Evolutionary conservation across 2,888 invertebrate species (phyloP), one percentile per base, ranked within the genome.

Genomic region (Acronicta leporina): DNA sequence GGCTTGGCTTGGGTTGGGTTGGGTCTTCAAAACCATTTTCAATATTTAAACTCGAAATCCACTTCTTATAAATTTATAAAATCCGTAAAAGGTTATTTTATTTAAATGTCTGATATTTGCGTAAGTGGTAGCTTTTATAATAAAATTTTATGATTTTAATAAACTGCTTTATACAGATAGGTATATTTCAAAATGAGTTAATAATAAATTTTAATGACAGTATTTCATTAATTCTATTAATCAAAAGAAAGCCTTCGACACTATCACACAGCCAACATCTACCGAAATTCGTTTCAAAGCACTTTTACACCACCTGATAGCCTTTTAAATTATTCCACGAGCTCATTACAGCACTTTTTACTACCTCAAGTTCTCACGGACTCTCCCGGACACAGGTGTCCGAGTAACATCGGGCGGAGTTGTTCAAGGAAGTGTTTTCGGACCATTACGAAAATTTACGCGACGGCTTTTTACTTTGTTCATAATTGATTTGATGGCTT

Each of bases 301-400:
- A 44, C 47, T 42, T 42, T 33, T 65, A 38, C 61, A 30, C 14
- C 33, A 50, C 73, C 60, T 25, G 11, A 45, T 41, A 1, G 43
- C 43, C 64, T 64, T 68, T 55, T 72, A 72, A 73, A 68, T 57
- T 55, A 73, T 69, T 68, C 74, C n/a, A 13, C 41, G 0, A 4
- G 14, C 38, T 63, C 48, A 60, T 71, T 68, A 57, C 44, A 69
- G 3, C 30, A 55, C 47, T 51, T 63, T 38, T 46, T 57, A 51
- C 46, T 13, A 3, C 11, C 48, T n/a, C n/a, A 43, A 52, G 62
- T 78, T 78, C 78, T 67, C 78, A 78, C 78, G 79, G 73, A 38
- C 77, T 66, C 78, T 65, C 78, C 79, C 78, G 79, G 73, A 38
- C 77, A 69, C 79, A 79, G 80, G 80, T 77, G 80, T 65, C 51